phyloP scores from a whole-genome alignment of 1,140 invertebrate genomes.

The Trinorchestia longiramus region DNA sequence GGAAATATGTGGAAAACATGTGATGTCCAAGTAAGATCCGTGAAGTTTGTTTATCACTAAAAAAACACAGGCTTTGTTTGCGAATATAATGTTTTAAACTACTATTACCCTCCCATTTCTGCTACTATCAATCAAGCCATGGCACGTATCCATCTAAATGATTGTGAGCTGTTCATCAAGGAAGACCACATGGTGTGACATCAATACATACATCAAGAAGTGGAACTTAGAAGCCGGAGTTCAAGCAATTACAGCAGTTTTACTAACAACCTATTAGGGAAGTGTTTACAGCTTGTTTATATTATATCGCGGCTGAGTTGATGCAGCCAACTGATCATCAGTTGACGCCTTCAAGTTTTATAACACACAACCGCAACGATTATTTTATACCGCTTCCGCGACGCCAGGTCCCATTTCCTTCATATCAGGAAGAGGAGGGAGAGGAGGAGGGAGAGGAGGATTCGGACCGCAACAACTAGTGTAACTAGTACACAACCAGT shows the following conservation, averaged over 20 bases:
- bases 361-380: background rate
- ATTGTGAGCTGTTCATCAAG: background rate
- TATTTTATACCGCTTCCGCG: background rate
- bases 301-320: background rate
- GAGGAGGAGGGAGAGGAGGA: background rate
- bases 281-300: background rate
- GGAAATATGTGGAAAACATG: background rate
- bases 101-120: background rate
- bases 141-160: background rate
- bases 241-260: background rate
- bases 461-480: background rate
- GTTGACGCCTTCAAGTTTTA: background rate
- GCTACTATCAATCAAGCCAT: background rate
- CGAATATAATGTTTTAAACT: background rate
- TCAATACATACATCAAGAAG: background rate
- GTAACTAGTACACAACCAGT: no score
- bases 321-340: background rate
- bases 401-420: background rate
- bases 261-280: background rate
- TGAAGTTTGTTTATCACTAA: background rate
- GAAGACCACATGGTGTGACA: background rate
- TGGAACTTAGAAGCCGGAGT: background rate
- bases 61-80: background rate
- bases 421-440: background rate
- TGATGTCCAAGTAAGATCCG: background rate